These are phyloP conservation scores for Cecidostiba fungosa DNA, from an alignment of 2,888 invertebrate species.

Conservation along the genomic window DNA sequence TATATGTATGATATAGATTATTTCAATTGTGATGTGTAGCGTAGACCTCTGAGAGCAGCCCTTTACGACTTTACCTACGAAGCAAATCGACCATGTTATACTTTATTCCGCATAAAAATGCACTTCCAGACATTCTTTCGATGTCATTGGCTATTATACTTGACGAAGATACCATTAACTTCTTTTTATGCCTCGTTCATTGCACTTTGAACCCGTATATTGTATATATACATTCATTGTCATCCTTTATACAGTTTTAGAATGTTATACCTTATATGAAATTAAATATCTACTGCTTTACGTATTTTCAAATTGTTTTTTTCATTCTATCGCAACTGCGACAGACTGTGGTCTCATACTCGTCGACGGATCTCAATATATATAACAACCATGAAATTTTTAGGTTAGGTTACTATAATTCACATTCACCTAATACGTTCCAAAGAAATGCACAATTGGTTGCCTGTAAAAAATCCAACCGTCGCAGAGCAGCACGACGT, in stretches of 20 bases:
- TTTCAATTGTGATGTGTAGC: slow-evolving; percentile 3
- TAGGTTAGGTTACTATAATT: not conserved
- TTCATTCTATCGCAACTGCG: not conserved
- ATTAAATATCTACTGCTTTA: not conserved
- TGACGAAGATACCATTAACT: slow-evolving; percentile 13
- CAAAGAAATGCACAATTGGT: not conserved
- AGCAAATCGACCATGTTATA: slow-evolving; percentile 25
- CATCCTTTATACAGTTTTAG: not conserved
- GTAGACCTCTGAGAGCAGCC: slow-evolving; percentile 35
- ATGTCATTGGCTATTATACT: slow-evolving; percentile 3
- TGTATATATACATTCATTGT: not conserved
- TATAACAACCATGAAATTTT: not conserved
- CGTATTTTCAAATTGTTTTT: slow-evolving; percentile 5
- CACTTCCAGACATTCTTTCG: not conserved
- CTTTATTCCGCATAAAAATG: slow-evolving; percentile 20
- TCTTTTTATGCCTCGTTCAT: not conserved
- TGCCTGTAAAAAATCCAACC: too few relatives aligned
- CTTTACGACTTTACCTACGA: slow-evolving; percentile 53
- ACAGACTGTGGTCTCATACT: not conserved
- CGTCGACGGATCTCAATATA: not conserved
- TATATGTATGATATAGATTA: not conserved
- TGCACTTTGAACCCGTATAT: not conserved
- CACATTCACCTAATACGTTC: not conserved
- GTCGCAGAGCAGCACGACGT: not conserved
- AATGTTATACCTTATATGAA: not conserved